A percentile compares a stretch with the other conserved stretches of the same genome.
phyloP scores from a whole-genome alignment of 2,113 vertebrate genomes.

The Terrapene triunguis region DNA sequence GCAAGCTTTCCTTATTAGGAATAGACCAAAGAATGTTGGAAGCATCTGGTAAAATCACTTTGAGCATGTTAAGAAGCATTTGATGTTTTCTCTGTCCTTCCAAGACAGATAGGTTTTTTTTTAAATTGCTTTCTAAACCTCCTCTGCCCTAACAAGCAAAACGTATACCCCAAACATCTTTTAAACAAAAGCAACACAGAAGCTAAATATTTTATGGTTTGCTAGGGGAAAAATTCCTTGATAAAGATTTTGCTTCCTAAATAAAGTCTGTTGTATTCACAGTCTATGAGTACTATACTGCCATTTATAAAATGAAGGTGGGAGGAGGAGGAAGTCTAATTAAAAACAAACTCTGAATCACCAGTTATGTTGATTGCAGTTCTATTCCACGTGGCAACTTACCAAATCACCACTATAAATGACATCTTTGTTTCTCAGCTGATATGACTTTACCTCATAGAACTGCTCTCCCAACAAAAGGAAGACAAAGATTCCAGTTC shows the following conservation, averaged over 20 bases:
- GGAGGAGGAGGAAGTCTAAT: conserved; percentile 36
- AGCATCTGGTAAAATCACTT: conserved; percentile 41
- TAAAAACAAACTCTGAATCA: conserved; percentile 63
- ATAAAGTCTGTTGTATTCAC: conserved; percentile 49
- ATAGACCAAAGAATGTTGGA: conserved; percentile 64
- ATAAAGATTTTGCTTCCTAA: conserved; percentile 64
- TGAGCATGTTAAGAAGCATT: conserved; percentile 47
- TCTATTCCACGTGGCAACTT: conserved; percentile 7
- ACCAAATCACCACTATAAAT: conserved; percentile 55
- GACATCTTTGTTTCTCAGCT: conserved; percentile 44
- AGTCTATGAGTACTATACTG: conserved; percentile 29
- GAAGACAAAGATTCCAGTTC: not conserved
- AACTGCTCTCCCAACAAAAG: conserved; percentile 19
- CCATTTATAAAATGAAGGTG: conserved; percentile 32
- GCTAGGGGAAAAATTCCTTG: conserved; percentile 11
- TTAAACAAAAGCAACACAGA: conserved; percentile 46
- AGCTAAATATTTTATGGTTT: conserved; percentile 46
- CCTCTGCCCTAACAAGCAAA: conserved; percentile 28
- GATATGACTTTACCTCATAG: not conserved
- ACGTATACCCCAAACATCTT: not conserved
- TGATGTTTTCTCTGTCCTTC: conserved; percentile 22
- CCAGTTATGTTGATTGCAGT: conserved; percentile 38
- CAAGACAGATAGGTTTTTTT: not conserved
- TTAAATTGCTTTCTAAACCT: conserved; percentile 44
- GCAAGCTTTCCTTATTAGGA: conserved; percentile 72